Conservation (phyloP, 2,797 vertebrate species). For the Silurus lanzhouensis region DNA sequence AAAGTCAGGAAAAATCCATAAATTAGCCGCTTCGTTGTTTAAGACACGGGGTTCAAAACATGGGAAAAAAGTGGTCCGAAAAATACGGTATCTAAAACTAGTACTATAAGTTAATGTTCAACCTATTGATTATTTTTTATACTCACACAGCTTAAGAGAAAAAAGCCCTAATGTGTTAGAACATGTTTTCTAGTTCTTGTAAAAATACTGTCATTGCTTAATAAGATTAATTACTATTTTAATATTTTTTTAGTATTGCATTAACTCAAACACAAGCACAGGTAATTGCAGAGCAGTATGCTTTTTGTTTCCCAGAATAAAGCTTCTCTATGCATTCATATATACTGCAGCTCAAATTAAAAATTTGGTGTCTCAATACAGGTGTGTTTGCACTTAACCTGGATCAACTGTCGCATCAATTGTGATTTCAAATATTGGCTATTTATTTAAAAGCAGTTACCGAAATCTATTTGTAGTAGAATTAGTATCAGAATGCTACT, state of each 20-base stretch:
- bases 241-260: not conserved
- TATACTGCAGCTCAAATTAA: not conserved
- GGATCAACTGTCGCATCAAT: not conserved
- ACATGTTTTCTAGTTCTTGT: not conserved
- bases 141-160: not conserved
- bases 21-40: too few species aligned
- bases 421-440: not conserved
- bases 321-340: not conserved
- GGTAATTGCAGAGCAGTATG: conserved; percentile 12
- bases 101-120: not conserved
- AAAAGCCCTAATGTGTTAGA: not conserved
- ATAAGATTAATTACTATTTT: not conserved
- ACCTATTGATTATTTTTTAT: not conserved
- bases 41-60: too few species aligned
- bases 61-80: too few species aligned
- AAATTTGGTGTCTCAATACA: not conserved
- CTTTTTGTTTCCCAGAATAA: conserved; percentile 20
- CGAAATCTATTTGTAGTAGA: conserved; percentile 8
- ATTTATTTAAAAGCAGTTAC: not conserved
- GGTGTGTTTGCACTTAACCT: not conserved
- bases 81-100: not conserved
- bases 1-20: too few species aligned
- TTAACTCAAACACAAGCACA: not conserved
- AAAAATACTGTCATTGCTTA: not conserved
- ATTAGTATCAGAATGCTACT: not conserved